phyloP scores from a whole-genome alignment of 2,888 invertebrate genomes.

The Tachina lurida region DNA sequence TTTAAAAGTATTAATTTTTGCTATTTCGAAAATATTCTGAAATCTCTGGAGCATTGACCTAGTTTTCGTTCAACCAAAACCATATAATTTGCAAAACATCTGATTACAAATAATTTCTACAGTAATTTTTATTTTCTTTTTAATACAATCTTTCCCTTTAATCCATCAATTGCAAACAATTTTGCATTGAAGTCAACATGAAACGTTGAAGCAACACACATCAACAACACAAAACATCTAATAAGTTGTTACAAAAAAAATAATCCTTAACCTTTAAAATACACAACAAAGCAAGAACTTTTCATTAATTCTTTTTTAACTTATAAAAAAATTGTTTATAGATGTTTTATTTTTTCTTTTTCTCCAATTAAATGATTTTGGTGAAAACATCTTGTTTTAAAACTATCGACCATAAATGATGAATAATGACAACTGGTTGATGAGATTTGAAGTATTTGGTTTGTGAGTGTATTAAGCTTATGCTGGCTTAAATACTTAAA shows the following conservation, averaged over 20 bases:
- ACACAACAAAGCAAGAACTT: not conserved
- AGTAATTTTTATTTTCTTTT: not conserved
- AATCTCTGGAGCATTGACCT: not conserved
- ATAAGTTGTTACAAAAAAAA: not conserved
- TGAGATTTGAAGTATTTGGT: constrained; percentile 17
- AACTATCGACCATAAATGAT: constrained; percentile 41
- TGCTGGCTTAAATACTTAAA: not conserved
- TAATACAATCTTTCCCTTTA: not conserved
- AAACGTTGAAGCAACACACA: not conserved
- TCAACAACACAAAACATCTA: constrained; percentile 21
- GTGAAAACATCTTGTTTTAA: constrained; percentile 31
- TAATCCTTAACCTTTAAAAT: not conserved
- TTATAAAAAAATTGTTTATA: not conserved
- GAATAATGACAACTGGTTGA: constrained; percentile 38
- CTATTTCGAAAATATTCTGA: not conserved
- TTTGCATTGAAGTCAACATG: not conserved
- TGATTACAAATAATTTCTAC: constrained; percentile 33
- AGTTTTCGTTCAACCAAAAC: constrained; percentile 20
- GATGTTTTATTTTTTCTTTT: not conserved
- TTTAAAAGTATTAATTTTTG: too few species aligned
- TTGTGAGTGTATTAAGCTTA: not conserved
- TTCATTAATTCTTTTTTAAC: not conserved
- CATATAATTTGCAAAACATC: constrained; percentile 24
- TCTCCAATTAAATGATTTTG: constrained; percentile 1
- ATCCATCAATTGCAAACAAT: not conserved